Conservation (phyloP, 1,140 invertebrate genomes). For the Zelostemma sp. region DNA sequence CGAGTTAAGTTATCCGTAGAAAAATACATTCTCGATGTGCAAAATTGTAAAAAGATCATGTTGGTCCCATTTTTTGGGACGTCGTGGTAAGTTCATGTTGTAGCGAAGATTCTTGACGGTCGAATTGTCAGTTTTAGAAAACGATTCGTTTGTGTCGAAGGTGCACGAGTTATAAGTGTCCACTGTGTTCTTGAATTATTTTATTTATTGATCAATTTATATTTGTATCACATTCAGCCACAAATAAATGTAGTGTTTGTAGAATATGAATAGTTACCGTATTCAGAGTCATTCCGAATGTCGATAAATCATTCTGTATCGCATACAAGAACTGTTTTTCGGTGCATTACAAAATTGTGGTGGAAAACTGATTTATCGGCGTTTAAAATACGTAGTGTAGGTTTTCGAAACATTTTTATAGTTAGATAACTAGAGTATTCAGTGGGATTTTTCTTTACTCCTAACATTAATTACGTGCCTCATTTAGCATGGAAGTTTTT, state of each 20-base stretch:
- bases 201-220: not conserved
- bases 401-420: too few relatives aligned
- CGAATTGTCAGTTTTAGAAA: not conserved
- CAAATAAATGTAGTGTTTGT: not conserved
- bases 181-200: constrained; percentile 1
- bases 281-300: not conserved
- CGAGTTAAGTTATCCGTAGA: too few relatives aligned
- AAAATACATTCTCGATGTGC: too few relatives aligned
- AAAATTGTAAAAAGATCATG: too few relatives aligned
- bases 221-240: not conserved
- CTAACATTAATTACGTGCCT: too few relatives aligned
- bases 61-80: too few relatives aligned
- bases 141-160: not conserved
- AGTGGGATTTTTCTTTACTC: not conserved
- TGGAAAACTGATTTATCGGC: too few relatives aligned
- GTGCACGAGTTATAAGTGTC: constrained; percentile 1
- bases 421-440: not conserved
- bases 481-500: not conserved
- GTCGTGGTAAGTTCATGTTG: too few relatives aligned
- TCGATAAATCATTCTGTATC: not conserved
- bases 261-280: not conserved
- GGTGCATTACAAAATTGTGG: not conserved
- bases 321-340: constrained; percentile 10
- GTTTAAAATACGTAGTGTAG: too few relatives aligned
- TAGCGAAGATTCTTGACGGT: not conserved